phyloP scores from a whole-genome alignment of 1,140 invertebrate genomes.

The Metopolophium dirhodum region DNA sequence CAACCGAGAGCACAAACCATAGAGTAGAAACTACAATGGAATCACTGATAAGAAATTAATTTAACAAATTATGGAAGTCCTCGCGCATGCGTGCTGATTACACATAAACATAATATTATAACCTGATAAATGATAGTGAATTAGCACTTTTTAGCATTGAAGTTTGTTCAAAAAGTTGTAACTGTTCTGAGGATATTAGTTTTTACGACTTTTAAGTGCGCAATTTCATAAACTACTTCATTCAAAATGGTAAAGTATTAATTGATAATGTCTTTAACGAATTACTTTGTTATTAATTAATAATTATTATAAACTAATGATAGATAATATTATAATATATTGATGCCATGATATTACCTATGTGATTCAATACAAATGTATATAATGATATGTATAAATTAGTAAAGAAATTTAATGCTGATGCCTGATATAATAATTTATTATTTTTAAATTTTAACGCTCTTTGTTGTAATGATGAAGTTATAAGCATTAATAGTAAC shows the following conservation, averaged over 20 bases:
- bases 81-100: too few species aligned
- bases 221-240: neutral
- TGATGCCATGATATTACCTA: neutral
- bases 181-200: neutral
- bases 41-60: too few species aligned
- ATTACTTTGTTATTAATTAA: neutral
- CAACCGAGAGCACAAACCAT: too few species aligned
- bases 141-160: neutral
- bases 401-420: neutral
- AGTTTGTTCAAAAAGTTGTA: neutral
- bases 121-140: neutral
- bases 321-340: too few species aligned
- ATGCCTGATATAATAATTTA: neutral
- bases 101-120: neutral
- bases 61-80: too few species aligned
- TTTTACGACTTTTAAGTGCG: neutral
- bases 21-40: too few species aligned
- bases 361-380: neutral
- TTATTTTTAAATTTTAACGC: neutral
- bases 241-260: neutral
- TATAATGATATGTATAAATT: neutral
- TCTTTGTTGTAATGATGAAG: neutral
- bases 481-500: neutral
- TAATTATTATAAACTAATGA: too few species aligned
- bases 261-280: neutral